phyloP scores from a whole-genome alignment of 2,797 vertebrate genomes.

The Amazona finschi region DNA sequence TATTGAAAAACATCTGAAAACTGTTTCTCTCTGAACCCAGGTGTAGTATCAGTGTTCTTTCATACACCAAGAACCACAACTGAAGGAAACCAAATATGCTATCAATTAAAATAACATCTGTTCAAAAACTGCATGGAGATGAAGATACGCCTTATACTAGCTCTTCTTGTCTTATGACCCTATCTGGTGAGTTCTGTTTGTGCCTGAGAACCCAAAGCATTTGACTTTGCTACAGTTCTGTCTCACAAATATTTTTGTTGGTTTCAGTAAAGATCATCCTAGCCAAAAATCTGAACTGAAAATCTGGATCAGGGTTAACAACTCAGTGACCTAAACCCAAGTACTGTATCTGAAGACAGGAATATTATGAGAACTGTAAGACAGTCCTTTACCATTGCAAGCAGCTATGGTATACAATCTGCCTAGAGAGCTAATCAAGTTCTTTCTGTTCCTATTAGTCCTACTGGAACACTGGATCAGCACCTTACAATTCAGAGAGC shows the following conservation, averaged over 20 bases:
- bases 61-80: not conserved
- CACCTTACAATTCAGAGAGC: not conserved
- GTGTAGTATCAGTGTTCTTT: not conserved
- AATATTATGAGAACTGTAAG: not conserved
- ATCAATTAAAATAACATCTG: not conserved
- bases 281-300: constrained; percentile 30
- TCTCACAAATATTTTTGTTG: constrained; percentile 56
- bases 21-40: not conserved
- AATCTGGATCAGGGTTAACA: constrained; percentile 14
- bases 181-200: constrained; percentile 15
- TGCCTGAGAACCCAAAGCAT: constrained; percentile 26
- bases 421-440: not conserved
- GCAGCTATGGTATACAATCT: not conserved
- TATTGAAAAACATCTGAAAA: not conserved
- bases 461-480: not conserved
- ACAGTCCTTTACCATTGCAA: not conserved
- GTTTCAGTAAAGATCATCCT: not conserved
- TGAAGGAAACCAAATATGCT: not conserved
- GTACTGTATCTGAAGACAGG: not conserved
- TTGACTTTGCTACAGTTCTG: constrained; percentile 9
- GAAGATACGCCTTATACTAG: not conserved
- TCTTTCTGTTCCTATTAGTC: not conserved
- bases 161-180: not conserved
- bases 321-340: not conserved
- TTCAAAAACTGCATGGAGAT: not conserved